Evolutionary conservation across 1,140 invertebrate species (phyloP).

Genomic region (Brachionus paranguensis): DNA sequence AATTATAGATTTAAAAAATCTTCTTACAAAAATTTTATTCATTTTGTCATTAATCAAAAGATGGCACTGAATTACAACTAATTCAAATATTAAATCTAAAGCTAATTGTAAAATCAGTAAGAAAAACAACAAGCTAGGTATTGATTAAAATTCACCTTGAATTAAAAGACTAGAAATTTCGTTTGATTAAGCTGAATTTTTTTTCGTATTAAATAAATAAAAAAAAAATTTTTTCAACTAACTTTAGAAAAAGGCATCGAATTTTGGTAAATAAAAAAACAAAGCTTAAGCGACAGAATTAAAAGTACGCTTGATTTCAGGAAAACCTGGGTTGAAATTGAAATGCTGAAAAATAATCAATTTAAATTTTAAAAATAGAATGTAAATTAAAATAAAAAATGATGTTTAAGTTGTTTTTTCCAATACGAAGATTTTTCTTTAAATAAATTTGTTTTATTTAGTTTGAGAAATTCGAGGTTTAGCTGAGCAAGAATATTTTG

Average conservation of each 20-base stretch:
- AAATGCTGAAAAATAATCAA: not conserved
- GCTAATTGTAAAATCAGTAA: not conserved
- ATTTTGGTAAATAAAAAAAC: not conserved
- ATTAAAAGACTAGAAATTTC: not conserved
- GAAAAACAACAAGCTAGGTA: not conserved
- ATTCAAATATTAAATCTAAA: not conserved
- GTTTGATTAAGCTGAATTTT: not conserved
- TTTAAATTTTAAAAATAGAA: constrained; percentile 4
- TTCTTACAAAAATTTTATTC: not conserved
- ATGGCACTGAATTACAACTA: not conserved
- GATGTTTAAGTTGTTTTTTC: not conserved
- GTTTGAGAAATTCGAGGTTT: not conserved
- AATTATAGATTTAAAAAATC: not conserved
- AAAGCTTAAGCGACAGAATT: not conserved
- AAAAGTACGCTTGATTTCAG: not conserved
- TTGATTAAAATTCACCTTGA: not conserved
- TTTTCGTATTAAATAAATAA: not conserved
- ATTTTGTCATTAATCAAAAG: not conserved
- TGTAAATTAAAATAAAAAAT: not conserved
- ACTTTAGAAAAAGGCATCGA: not conserved
- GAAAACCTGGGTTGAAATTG: not conserved
- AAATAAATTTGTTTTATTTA: not conserved
- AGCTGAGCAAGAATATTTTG: not conserved
- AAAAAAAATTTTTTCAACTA: not conserved
- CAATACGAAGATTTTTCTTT: not conserved